Conservation (phyloP, 2,888 invertebrate species). For the Bombylius discolor region DNA sequence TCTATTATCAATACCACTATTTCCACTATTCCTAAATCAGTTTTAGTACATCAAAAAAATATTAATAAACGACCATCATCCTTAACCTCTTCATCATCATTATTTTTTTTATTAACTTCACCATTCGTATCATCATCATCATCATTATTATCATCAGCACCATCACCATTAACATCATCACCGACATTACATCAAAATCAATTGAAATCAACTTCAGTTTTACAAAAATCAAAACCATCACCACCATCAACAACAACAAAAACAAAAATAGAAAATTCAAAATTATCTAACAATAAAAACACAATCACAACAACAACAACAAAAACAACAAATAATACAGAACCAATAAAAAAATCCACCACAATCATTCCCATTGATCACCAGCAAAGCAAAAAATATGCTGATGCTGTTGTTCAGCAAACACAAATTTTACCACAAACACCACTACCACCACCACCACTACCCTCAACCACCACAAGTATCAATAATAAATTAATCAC, state of each 20-base stretch:
- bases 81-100: neutral
- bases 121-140: neutral
- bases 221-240: conserved; percentile 4
- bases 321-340: conserved; percentile 1
- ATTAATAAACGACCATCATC: neutral
- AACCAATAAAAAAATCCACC: neutral
- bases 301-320: neutral
- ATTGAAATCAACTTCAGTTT: conserved; percentile 2
- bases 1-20: neutral
- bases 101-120: neutral
- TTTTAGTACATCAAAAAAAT: too few species aligned
- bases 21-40: neutral
- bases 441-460: conserved; percentile 2
- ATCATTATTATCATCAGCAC: conserved; percentile 1
- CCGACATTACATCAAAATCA: conserved; percentile 6
- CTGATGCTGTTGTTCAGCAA: neutral
- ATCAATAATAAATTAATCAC: conserved; percentile 14
- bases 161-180: conserved; percentile 4
- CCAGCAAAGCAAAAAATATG: neutral
- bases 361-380: neutral
- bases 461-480: conserved; percentile 5
- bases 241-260: neutral
- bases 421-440: conserved; percentile 5
- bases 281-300: neutral
- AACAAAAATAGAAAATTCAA: neutral